Evolutionary conservation across 2,888 invertebrate genomes (phyloP), one percentile per base, ranked within the genome.

Genomic region (Ichneumoninae sp.): DNA sequence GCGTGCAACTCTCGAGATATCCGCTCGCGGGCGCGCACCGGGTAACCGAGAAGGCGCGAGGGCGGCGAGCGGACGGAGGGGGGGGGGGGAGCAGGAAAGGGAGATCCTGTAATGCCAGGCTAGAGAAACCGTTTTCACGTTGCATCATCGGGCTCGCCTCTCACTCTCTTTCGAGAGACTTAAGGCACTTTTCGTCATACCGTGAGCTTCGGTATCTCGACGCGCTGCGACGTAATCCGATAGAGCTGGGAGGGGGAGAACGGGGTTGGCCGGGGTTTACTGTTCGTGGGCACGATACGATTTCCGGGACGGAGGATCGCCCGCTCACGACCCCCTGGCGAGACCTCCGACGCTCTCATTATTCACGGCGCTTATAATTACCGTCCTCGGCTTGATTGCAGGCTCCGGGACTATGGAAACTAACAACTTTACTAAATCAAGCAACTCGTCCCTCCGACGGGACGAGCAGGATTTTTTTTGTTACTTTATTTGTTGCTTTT

Each of bases 341-440:
- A 47, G 44, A 47, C 57, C 13, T 26, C 57, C 57, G 13, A 13
- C 10, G 22, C 57, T 22, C 65, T 83, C 83, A 81, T 86, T 86
- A 86, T 85, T 85, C 85, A 80, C 60, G 13, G 76, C 44, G 75
- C 76, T 85, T 71, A 83, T 85, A 86, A 86, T 82, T 83, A 75
- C 76, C 68, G 66, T 68, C 75, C 73, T 52, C 68, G 54, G 78
- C 57, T 80, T 86, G 83, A 85, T 85, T 79, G 79, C 79, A 63
- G 79, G 78, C 85, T 86, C 83, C 26, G 10, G 78, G 85, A 81
- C 52, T 70, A 63, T 66, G 70, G 60, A 44, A 75, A 69, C 73
- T 79, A 83, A 84, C 81, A 81, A 85, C 74, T 85, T 85, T 75
- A 79, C 79, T 75, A 71, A 79, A 82, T 75, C 70, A 68, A 44